phyloP scores from a whole-genome alignment of 2,113 vertebrate species.

The Motacilla tschutschensis region DNA sequence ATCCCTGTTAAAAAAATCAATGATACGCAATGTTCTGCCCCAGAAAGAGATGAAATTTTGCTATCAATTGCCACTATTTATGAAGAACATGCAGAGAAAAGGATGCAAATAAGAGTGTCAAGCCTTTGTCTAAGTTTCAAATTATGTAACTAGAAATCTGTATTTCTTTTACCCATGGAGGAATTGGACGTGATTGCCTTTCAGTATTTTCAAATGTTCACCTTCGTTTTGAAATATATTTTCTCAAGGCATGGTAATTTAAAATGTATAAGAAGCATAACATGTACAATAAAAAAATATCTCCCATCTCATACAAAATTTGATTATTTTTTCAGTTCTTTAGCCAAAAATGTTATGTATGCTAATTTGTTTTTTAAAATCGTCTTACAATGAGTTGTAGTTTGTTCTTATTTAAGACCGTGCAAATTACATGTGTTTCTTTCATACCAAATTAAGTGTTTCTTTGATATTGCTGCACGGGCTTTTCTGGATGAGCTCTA shows the following conservation, averaged over 20 bases:
- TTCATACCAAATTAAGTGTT: not conserved
- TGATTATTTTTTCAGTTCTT: not conserved
- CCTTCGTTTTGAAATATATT: not conserved
- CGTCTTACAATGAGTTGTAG: not conserved
- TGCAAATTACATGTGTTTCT: not conserved
- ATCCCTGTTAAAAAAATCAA: conserved; percentile 3
- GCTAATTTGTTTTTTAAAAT: not conserved
- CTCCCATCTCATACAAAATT: not conserved
- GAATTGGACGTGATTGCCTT: not conserved
- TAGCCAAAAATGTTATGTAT: not conserved
- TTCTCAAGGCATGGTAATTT: not conserved
- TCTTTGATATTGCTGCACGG: not conserved
- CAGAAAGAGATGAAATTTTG: not conserved
- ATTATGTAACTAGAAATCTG: not conserved
- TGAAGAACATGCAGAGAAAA: not conserved
- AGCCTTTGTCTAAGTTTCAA: not conserved
- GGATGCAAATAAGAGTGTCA: not conserved
- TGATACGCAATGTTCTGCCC: not conserved
- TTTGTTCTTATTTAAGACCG: not conserved
- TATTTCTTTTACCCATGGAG: not conserved
- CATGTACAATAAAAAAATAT: not conserved
- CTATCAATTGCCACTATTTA: conserved; percentile 8
- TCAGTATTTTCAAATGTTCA: not conserved
- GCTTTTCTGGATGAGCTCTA: not conserved
- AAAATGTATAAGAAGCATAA: not conserved